Evolutionary conservation across 2,797 vertebrate species (phyloP).

Genomic region (Tenualosa ilisha): DNA sequence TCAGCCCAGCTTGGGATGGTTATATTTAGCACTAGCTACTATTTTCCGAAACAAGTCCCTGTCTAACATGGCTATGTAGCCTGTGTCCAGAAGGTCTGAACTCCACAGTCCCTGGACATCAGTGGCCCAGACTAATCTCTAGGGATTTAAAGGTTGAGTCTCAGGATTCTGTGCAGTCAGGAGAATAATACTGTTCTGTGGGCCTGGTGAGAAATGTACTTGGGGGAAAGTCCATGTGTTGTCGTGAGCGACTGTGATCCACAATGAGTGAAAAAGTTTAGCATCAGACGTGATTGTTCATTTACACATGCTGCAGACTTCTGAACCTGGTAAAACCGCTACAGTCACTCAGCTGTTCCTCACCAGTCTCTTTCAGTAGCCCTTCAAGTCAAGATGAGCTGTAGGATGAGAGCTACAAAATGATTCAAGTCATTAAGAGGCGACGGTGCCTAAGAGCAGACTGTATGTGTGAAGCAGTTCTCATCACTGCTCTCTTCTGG

Average conservation of each 20-base stretch:
- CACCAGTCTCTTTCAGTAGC: not conserved
- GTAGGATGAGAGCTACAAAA: not conserved
- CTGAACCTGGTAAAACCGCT: not conserved
- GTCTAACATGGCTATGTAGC: not conserved
- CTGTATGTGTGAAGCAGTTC: not conserved
- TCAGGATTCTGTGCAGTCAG: not conserved
- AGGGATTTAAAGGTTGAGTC: not conserved
- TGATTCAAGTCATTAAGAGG: not conserved
- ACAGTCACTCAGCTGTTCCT: not conserved
- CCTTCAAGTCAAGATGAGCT: not conserved
- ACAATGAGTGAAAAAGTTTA: not conserved
- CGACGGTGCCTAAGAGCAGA: too few relatives aligned
- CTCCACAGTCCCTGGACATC: not conserved
- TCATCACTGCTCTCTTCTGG: not conserved
- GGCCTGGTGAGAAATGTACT: not conserved
- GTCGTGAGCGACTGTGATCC: not conserved
- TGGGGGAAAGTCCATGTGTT: not conserved
- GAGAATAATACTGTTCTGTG: constrained; percentile 3
- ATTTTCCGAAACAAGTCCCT: not conserved
- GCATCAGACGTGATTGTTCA: not conserved
- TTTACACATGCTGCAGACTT: not conserved
- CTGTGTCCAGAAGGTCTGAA: not conserved
- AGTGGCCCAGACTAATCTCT: not conserved
- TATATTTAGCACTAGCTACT: not conserved
- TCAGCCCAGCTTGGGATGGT: not conserved